phyloP scores from a whole-genome alignment of 2,888 invertebrate species.

The Clistopyga incitator region DNA sequence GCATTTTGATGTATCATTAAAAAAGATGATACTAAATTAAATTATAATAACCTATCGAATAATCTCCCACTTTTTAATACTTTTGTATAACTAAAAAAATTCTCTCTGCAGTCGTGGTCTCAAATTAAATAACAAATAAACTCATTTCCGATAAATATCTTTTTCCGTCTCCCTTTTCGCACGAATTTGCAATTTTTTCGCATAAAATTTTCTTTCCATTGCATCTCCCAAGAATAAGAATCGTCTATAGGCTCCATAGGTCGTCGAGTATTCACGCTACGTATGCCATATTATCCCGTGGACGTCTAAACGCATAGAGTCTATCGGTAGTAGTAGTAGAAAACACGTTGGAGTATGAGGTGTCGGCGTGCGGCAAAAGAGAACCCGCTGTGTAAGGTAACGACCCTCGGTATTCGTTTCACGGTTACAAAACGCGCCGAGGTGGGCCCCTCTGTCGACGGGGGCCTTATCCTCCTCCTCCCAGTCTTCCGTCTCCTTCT shows the following conservation, averaged over 20 bases:
- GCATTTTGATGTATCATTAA: background rate
- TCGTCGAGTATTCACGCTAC: slow-evolving; percentile 26
- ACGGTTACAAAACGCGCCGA: slow-evolving; percentile 78
- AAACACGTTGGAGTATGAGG: slow-evolving; percentile 66
- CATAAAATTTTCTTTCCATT: background rate
- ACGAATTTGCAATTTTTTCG: background rate
- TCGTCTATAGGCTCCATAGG: background rate
- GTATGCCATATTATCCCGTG: slow-evolving; percentile 5
- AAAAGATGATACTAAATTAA: background rate
- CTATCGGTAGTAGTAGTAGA: slow-evolving; percentile 8
- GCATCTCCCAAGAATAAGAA: background rate
- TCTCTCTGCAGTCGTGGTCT: background rate
- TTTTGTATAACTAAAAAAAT: background rate
- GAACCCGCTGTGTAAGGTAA: slow-evolving; percentile 82
- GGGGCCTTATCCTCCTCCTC: slow-evolving; percentile 37
- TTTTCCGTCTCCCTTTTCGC: background rate
- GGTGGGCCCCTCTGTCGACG: slow-evolving; percentile 68
- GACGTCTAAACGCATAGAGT: slow-evolving; percentile 7
- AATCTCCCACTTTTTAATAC: background rate
- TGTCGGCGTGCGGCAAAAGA: slow-evolving; percentile 83
- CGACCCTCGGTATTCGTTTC: slow-evolving; percentile 83
- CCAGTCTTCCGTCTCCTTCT: slow-evolving; percentile 58
- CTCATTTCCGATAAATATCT: background rate
- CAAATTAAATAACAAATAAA: background rate
- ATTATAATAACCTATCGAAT: background rate